Evolutionary conservation across 2,113 vertebrate genomes (phyloP).

Genomic region (Brachypteracias leptosomus): DNA sequence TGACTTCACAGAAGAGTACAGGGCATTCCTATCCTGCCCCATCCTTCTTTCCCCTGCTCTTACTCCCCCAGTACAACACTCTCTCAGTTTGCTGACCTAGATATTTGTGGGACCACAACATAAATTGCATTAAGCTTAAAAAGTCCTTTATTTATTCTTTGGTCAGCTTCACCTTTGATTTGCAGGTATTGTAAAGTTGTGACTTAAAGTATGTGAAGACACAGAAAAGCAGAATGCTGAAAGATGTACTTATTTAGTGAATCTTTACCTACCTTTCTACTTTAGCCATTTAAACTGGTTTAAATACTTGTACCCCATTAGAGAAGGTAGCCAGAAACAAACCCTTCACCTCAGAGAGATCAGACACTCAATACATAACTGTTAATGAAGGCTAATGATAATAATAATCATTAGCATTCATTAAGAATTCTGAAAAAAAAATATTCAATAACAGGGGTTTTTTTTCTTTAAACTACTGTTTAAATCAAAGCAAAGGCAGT

Average conservation of each 20-base stretch:
- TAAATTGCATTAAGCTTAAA: background rate
- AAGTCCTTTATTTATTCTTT: background rate
- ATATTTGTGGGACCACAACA: background rate
- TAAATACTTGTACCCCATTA: background rate
- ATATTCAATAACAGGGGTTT: rapidly evolving
- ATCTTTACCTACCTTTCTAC: background rate
- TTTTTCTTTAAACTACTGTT: background rate
- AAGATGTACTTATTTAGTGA: background rate
- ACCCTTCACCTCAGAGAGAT: background rate
- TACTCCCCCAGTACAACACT: background rate
- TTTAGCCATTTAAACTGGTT: background rate
- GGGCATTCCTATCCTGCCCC: background rate
- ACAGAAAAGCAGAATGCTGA: background rate
- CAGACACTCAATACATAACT: background rate
- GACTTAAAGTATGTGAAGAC: background rate
- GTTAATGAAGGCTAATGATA: too few species aligned
- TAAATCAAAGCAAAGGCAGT: background rate
- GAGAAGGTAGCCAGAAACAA: background rate
- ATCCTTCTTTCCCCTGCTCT: background rate
- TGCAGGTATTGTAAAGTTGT: background rate
- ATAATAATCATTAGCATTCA: background rate
- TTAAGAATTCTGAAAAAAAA: background rate
- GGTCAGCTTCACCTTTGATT: background rate
- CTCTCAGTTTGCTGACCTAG: background rate
- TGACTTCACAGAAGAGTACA: background rate